Evolutionary conservation across 1,140 invertebrate species (phyloP).

Genomic region (Drosophila kanapiae): DNA sequence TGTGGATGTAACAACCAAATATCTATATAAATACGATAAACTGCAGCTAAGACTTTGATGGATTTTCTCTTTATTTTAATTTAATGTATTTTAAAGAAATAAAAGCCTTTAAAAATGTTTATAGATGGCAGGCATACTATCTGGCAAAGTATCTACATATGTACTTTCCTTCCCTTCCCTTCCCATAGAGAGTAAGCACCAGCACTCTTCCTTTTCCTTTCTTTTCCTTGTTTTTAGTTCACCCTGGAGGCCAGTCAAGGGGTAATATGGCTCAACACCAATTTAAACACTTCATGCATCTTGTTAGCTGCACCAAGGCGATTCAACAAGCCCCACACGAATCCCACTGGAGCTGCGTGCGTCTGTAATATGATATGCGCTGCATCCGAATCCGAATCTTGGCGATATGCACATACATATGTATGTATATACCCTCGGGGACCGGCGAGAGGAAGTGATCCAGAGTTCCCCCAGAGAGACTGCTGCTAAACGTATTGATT

Average conservation of each 20-base stretch:
- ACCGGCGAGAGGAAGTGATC: slow-evolving; percentile 40
- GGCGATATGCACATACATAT: slow-evolving; percentile 3
- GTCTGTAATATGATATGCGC: slow-evolving; percentile 62
- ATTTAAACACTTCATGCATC: slow-evolving; percentile 85
- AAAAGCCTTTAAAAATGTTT: too few relatives aligned
- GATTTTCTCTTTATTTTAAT: too few relatives aligned
- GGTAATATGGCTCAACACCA: slow-evolving; percentile 85
- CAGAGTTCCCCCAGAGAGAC: slow-evolving; percentile 48
- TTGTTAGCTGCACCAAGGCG: slow-evolving; percentile 69
- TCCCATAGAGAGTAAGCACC: neutral
- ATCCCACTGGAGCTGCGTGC: slow-evolving; percentile 6
- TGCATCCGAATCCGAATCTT: slow-evolving; percentile 9
- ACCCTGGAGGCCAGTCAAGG: slow-evolving; percentile 37
- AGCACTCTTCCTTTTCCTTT: neutral
- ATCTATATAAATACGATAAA: too few relatives aligned
- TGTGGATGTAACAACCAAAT: too few relatives aligned
- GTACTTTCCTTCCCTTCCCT: neutral
- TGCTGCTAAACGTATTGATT: slow-evolving; percentile 72
- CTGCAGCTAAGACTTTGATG: too few relatives aligned
- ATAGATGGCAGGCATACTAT: too few relatives aligned
- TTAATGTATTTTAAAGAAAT: too few relatives aligned
- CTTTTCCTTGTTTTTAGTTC: neutral
- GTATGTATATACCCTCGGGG: slow-evolving; percentile 39
- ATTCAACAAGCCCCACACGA: slow-evolving; percentile 34
- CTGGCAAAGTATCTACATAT: neutral